phyloP scores from a whole-genome alignment of 2,113 vertebrate genomes.

The Capreolus pygargus region DNA sequence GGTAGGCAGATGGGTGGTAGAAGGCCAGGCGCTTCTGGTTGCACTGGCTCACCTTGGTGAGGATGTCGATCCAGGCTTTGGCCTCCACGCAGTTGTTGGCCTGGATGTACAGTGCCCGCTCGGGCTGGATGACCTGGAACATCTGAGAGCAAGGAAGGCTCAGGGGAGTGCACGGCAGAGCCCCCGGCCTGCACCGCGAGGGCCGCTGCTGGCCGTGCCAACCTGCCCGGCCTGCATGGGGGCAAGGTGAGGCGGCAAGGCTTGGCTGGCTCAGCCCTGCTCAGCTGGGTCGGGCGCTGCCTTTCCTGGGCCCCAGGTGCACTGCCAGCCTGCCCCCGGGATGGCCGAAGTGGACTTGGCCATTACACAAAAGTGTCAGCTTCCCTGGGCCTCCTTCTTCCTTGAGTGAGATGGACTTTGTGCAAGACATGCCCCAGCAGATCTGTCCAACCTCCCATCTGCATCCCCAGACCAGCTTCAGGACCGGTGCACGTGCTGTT shows the following conservation, averaged over 20 bases:
- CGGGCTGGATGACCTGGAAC: slow-evolving; percentile 99
- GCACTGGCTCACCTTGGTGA: slow-evolving; percentile 98
- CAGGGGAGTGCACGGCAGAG: accelerated
- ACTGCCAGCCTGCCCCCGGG: not conserved
- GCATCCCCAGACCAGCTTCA: not conserved
- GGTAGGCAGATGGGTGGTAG: slow-evolving; percentile 97
- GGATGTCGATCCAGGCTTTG: slow-evolving; percentile 96
- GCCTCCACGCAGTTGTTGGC: slow-evolving; percentile 99
- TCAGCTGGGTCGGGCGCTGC: not conserved
- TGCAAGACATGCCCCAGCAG: not conserved
- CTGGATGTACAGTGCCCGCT: slow-evolving; percentile 97
- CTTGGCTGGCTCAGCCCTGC: too few relatives aligned
- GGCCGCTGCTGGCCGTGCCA: not conserved
- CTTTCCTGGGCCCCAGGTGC: not conserved
- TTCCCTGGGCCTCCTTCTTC: not conserved
- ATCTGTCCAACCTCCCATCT: not conserved
- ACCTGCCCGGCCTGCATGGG: accelerated
- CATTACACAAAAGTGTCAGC: accelerated
- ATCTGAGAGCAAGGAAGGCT: slow-evolving; percentile 82
- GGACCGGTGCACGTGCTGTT: accelerated
- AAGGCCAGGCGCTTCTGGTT: slow-evolving; percentile 95
- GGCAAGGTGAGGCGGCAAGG: accelerated
- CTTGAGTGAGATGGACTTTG: not conserved
- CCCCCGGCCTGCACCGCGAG: accelerated
- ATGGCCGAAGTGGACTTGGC: not conserved